Evolutionary conservation across 2,113 vertebrate species (phyloP), one percentile per base, ranked within the genome.

Genomic region (Electrona antarctica): DNA sequence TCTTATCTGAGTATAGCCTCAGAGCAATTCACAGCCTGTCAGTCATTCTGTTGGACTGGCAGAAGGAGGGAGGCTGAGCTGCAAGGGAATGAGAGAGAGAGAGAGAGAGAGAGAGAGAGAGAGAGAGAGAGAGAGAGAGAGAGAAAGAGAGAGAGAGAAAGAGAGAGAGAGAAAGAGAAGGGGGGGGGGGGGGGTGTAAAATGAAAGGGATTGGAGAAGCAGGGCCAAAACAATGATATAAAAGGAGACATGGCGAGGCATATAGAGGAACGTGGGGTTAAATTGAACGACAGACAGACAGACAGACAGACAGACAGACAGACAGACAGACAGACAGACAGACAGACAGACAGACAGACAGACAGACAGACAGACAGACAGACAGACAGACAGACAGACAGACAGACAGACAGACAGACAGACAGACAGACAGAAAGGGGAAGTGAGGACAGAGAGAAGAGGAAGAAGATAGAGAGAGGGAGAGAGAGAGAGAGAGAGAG

Each of bases 1-100:
- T 88, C 87, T 90, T 90, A 87, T 88, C 89, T 85, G 85, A 79
- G 82, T 91, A 89, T 88, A 85, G 87, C 83, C 90, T 90, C 80
- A 84, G 87, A 92, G 89, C 89, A 89, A 89, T 91, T 91, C 91
- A 88, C 87, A 85, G 86, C 84, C 83, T 91, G 89, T 88, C 90
- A 89, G 75, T 92, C 87, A 91, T 76, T 90, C 89, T 81, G 68
- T 51, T 60, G 71, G 81, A 84, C 80, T 85, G 80, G 79, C 79
- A 84, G 79, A 74, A 64, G 69, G 81, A 79, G 79, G 86, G 78
- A 81, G 63, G 52, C 63, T 47, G 83, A 14, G 77, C 10, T 74
- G 64, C 58, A 85, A 86, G 85, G 84, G 87, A 87, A 61, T 64
- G 84, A 64, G 63, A 75, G 28, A 48, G 11, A 28, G 13, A 46